Evolutionary conservation across 2,888 invertebrate genomes (phyloP), one percentile per base, ranked within the genome.

Genomic region (Hartigia nigra): DNA sequence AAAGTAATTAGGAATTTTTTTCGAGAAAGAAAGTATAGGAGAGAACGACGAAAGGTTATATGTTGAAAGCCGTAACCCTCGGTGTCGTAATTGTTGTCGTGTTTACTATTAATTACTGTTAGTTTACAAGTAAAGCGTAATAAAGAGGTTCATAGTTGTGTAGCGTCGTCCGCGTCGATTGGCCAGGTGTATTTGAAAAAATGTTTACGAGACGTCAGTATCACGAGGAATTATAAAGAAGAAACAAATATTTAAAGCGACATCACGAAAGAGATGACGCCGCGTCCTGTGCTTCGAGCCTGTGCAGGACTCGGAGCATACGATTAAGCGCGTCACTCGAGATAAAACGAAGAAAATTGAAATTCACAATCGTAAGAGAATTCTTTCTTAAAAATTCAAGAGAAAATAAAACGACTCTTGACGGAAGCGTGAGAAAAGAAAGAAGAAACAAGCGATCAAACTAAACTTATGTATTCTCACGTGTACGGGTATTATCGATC

Each of bases 21-120:
- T 32, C 9, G 12, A 39, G 31, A n/a, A 14, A 32, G 74, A 31
- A 31, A 69, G 74, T 14, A 31, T 2, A 23, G 55, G 55, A 9
- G 55, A 5, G 55, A 55, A 23, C 23, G 39, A 23, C 23, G 4
- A 55, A 23, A 9, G 55, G 23, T 2, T 79, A 77, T 80, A 76
- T 83, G 72, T 76, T 74, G 55, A 55, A 55, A 5, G 23, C 5
- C 55, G 55, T 75, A 78, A 83, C 85, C 85, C 76, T 86, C 82
- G 82, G 80, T 86, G 86, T 87, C 85, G 85, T 86, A 82, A 85
- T 87, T 80, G 82, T 86, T 84, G 76, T 81, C 80, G 80, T 84
- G 81, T 83, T 82, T 81, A 77, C 79, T 37, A 82, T 72, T 72
- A 72, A 31, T 72, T 72, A 72, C 14, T n/a, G 34, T 72, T 72